A percentile compares a stretch with the other conserved stretches of the same genome.
phyloP scores from a whole-genome alignment of 1,140 invertebrate species.

The Rhyzopertha dominica region DNA sequence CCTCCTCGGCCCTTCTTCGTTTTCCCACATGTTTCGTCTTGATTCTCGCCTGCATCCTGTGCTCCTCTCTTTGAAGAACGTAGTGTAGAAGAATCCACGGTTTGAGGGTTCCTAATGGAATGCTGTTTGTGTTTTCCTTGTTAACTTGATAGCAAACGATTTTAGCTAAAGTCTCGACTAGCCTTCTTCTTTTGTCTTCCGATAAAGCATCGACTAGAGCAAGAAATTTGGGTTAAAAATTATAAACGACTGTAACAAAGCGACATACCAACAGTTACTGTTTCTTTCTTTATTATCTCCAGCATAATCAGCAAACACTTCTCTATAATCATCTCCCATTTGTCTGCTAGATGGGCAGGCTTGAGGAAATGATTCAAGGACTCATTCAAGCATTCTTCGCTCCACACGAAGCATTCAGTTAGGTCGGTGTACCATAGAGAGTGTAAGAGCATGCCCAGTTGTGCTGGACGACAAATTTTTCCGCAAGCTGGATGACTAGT shows the following conservation, averaged over 20 bases:
- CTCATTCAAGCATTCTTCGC: slow-evolving; percentile 62
- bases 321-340: slow-evolving; percentile 60
- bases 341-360: slow-evolving; percentile 40
- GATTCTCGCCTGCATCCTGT: slow-evolving; percentile 48
- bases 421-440: slow-evolving; percentile 59
- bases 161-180: slow-evolving; percentile 71
- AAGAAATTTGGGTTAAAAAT: slow-evolving; percentile 3
- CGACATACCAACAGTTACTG: slow-evolving; percentile 48
- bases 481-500: slow-evolving; percentile 44
- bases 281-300: slow-evolving; percentile 58
- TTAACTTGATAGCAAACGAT: slow-evolving; percentile 71
- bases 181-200: slow-evolving; percentile 53
- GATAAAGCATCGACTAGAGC: slow-evolving; percentile 51
- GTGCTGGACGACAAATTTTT: slow-evolving; percentile 50
- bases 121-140: slow-evolving; percentile 55
- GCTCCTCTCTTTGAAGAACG: slow-evolving; percentile 55
- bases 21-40: slow-evolving; percentile 33
- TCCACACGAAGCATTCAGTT: slow-evolving; percentile 70
- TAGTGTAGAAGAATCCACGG: slow-evolving; percentile 82
- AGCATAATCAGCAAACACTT: slow-evolving; percentile 65
- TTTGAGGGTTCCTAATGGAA: slow-evolving; percentile 65
- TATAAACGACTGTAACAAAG: background rate
- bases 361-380: slow-evolving; percentile 48
- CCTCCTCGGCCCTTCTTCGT: slow-evolving; percentile 28
- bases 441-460: slow-evolving; percentile 62